These are phyloP conservation scores for Periparus ater DNA, from an alignment of 2,797 vertebrate genomes.

Conservation along the genomic window DNA sequence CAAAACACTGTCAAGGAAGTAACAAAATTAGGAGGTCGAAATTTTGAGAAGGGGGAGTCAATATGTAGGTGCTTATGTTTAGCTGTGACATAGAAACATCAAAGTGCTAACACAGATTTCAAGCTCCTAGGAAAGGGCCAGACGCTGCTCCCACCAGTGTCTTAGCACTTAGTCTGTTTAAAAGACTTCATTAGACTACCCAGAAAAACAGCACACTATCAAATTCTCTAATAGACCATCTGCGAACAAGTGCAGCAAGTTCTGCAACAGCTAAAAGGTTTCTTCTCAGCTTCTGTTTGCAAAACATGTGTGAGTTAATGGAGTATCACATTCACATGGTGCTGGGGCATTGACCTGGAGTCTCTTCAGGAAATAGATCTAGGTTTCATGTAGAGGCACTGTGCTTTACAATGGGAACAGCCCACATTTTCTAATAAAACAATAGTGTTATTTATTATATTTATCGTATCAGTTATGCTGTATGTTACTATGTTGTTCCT, in stretches of 20 bases:
- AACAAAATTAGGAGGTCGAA: background rate
- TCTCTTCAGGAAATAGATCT: conserved; percentile 35
- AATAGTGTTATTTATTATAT: background rate
- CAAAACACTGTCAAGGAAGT: background rate
- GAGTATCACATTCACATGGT: conserved; percentile 54
- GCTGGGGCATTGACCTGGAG: conserved; percentile 30
- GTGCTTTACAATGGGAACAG: background rate
- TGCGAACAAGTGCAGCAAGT: conserved; percentile 4
- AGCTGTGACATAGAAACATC: background rate
- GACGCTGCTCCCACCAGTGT: background rate
- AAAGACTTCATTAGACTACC: conserved; percentile 21
- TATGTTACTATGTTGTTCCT: background rate
- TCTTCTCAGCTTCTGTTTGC: conserved; percentile 63
- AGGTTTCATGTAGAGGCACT: background rate
- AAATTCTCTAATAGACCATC: conserved; percentile 33
- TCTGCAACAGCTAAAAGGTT: conserved; percentile 41
- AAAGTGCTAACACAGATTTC: background rate
- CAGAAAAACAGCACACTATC: conserved; percentile 24
- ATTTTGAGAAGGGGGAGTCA: background rate
- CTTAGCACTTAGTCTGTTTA: conserved; percentile 1
- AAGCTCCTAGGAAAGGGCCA: background rate
- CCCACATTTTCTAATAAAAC: background rate
- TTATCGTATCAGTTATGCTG: background rate
- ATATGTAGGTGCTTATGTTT: background rate
- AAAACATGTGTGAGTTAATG: conserved; percentile 69